phyloP scores from a whole-genome alignment of 2,888 invertebrate species.

The Sminthurinus aureus region DNA sequence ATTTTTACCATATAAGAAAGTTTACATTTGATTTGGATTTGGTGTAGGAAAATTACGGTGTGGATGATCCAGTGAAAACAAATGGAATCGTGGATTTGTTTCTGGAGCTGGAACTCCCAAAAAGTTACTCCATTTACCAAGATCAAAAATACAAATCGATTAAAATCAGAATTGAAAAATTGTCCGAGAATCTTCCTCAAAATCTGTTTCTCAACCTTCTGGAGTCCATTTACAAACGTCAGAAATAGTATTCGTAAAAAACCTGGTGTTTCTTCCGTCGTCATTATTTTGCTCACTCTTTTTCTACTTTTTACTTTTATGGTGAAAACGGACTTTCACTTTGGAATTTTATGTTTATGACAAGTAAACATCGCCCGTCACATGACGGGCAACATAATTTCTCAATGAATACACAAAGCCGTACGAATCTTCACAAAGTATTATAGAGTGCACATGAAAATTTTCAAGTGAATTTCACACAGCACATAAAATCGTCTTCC shows the following conservation, averaged over 20 bases:
- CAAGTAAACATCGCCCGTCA: no score
- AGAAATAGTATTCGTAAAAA: conserved; percentile 37
- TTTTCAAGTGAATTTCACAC: no score
- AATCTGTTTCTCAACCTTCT: conserved; percentile 82
- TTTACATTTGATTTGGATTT: not conserved
- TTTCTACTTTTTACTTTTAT: no score
- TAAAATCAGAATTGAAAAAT: conserved; percentile 83
- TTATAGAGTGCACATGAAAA: no score
- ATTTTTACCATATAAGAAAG: not conserved
- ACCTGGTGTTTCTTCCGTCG: not conserved
- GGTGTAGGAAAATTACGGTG: conserved; percentile 76
- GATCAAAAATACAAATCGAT: conserved; percentile 84
- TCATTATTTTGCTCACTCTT: no score
- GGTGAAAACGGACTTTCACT: no score
- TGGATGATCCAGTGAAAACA: conserved; percentile 72
- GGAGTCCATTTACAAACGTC: conserved; percentile 74
- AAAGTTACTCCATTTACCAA: conserved; percentile 81
- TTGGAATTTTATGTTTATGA: no score
- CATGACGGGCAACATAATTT: no score
- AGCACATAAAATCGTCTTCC: no score
- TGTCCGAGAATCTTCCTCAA: conserved; percentile 81
- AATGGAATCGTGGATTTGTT: conserved; percentile 77
- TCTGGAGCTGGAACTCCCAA: conserved; percentile 77
- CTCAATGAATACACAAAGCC: no score
- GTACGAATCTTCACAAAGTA: no score